Evolutionary conservation across 2,888 invertebrate genomes (phyloP), one percentile per base, ranked within the genome.

Genomic region (Morpho achilles): DNA sequence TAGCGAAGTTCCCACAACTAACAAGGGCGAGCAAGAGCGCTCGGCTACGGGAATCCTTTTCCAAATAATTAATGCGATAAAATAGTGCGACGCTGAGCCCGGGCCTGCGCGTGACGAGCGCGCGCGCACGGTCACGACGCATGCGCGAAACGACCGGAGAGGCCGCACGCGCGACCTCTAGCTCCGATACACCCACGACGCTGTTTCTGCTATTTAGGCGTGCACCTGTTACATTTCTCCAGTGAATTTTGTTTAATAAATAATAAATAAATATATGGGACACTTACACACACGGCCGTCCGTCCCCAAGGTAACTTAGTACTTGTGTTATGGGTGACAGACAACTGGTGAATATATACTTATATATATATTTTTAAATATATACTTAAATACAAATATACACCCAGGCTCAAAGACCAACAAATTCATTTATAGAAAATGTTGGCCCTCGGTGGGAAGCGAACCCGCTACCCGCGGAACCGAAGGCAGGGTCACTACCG

Each of bases 31-130:
- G 69, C 73, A 78, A 76, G 84, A 83, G 84, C 82, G 80, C 76
- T 71, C 71, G 46, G 74, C 75, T 76, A 77, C 80, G 80, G 80
- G 87, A 85, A 85, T 83, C 84, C 84, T 87, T 87, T 83, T 87
- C 79, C 81, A 87, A 88, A 89, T 89, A 89, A 89, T 89, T 87
- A 89, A 89, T 89, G 87, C 87, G 88, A 90, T 90, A 88, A 89
- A 89, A 88, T 86, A 85, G 88, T 86, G 87, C 84, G 82, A 75
- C 76, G 68, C 78, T 77, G 80, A 73, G 78, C 76, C 74, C 75
- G 68, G 74, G 69, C 61, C 72, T 72, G 83, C 86, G 86, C 89
- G 89, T 89, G 88, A 88, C 87, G 86, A 76, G 81, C 80, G 86
- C 82, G 82, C 82, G 86, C 84, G 81, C 81, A 74, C 81, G 80